Evolutionary conservation across 2,797 vertebrate genomes (phyloP), one percentile per base, ranked within the genome.

Genomic region (Takifugu rubripes): DNA sequence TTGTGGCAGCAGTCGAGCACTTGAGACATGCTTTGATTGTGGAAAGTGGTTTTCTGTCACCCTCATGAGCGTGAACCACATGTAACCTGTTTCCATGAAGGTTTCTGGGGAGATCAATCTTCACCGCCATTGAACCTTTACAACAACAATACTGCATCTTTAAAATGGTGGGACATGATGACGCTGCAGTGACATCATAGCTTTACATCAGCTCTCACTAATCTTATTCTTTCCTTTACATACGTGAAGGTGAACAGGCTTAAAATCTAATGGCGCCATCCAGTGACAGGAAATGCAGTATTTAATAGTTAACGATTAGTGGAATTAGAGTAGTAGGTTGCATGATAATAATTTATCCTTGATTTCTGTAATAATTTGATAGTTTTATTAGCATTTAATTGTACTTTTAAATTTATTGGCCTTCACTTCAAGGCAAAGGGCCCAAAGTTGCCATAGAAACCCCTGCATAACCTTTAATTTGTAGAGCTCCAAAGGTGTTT

Each of bases 91-190:
- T 75, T 76, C 52, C 64, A 72, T 68, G 2, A 77, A 83, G 72
- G 76, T 85, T 87, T 87, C 77, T 84, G 84, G 85, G 87, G 87
- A 89, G 87, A 87, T 90, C 87, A 89, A 87, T 80, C 71, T 75
- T 88, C 86, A 90, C 87, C 59, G 65, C 63, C 88, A 88, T 83
- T 49, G 73, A 87, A 85, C 75, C 63, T 78, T 70, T 79, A 50
- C 65, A 61, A 86, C 82, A 74, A 89, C 85, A 89, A 93, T 93
- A 93, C 92, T 93, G 92, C 92, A 93, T 93, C 92, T 93, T 93
- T 93, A 93, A 93, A 93, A 93, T 88, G 82, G 85, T 83, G 87
- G 84, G 84, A 81, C 78, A 83, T 84, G 83, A 86, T 85, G 82
- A 79, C 78, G 72, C 74, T 51, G 64, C 74, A 71, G 54, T 82